These are phyloP conservation scores for Trogon melanurus DNA, from an alignment of 2,113 vertebrate species.

Conservation along the genomic window DNA sequence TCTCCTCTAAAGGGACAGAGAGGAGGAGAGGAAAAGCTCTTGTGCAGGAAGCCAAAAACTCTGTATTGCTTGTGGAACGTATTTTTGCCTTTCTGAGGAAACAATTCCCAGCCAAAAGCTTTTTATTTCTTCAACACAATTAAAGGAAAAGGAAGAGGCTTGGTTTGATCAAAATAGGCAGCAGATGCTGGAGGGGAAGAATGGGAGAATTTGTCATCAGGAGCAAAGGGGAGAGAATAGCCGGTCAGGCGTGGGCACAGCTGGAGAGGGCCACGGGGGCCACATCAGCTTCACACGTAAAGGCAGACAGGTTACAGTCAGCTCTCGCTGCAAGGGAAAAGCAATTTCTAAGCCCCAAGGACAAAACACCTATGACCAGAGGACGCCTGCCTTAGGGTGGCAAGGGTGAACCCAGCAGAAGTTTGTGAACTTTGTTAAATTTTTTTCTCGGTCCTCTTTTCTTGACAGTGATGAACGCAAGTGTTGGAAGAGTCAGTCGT, in stretches of 20 bases:
- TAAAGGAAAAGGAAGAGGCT: conserved; percentile 72
- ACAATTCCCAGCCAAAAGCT: conserved; percentile 31
- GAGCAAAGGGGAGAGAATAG: not conserved
- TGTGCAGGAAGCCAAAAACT: not conserved
- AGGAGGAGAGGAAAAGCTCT: not conserved
- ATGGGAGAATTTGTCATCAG: conserved; percentile 1
- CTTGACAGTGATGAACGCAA: not conserved
- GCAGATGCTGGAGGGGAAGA: conserved; percentile 23
- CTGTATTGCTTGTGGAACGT: not conserved
- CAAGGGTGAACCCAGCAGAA: not conserved
- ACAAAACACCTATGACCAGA: not conserved
- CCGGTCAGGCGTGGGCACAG: not conserved
- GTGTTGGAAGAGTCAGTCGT: not conserved
- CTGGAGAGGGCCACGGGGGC: not conserved
- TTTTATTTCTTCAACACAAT: conserved; percentile 65
- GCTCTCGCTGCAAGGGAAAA: not conserved
- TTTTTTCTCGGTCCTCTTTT: not conserved
- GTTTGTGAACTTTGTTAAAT: not conserved
- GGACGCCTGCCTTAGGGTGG: not conserved
- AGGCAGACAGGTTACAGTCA: not conserved
- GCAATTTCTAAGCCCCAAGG: not conserved
- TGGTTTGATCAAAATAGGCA: conserved; percentile 59
- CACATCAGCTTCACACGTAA: not conserved
- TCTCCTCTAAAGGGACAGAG: not conserved
- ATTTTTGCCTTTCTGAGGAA: conserved; percentile 43